These are phyloP conservation scores for Euwallacea fornicatus DNA, from an alignment of 1,140 invertebrate species.

Conservation along the genomic window DNA sequence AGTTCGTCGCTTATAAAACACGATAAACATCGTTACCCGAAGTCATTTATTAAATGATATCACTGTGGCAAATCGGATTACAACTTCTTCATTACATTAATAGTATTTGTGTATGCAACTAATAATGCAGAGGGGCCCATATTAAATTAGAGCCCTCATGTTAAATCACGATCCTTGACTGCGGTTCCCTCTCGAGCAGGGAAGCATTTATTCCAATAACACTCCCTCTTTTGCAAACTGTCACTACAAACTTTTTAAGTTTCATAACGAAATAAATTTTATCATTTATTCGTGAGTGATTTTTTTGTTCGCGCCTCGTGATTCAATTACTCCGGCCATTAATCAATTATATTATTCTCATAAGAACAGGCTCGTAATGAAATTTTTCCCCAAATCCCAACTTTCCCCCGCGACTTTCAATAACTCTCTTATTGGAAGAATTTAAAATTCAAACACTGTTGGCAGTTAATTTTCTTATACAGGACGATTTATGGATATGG, in stretches of 20 bases:
- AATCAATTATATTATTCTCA: constrained; percentile 51
- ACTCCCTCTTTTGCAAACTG: constrained; percentile 47
- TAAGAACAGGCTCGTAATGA: constrained; percentile 49
- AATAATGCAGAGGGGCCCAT: constrained; percentile 48
- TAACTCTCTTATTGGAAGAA: constrained; percentile 32
- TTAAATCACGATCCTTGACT: constrained; percentile 47
- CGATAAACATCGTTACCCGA: constrained; percentile 28
- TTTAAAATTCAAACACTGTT: constrained; percentile 32
- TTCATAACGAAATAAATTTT: constrained; percentile 51
- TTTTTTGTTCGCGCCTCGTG: constrained; percentile 50
- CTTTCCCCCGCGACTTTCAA: constrained; percentile 37
- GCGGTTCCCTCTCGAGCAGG: constrained; percentile 44
- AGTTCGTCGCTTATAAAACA: constrained; percentile 23
- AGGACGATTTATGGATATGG: constrained; percentile 6
- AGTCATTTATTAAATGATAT: constrained; percentile 40
- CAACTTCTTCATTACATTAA: constrained; percentile 48
- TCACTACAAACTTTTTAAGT: constrained; percentile 51
- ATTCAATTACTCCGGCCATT: constrained; percentile 51
- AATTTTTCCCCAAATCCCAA: constrained; percentile 39
- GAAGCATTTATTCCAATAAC: constrained; percentile 49
- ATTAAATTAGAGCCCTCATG: constrained; percentile 51
- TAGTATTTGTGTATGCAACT: constrained; percentile 50
- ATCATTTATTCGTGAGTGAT: constrained; percentile 47
- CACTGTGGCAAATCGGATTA: constrained; percentile 43
- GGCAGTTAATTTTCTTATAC: constrained; percentile 23